phyloP scores from a whole-genome alignment of 2,888 invertebrate genomes.

The Zygogramma bicolorata region DNA sequence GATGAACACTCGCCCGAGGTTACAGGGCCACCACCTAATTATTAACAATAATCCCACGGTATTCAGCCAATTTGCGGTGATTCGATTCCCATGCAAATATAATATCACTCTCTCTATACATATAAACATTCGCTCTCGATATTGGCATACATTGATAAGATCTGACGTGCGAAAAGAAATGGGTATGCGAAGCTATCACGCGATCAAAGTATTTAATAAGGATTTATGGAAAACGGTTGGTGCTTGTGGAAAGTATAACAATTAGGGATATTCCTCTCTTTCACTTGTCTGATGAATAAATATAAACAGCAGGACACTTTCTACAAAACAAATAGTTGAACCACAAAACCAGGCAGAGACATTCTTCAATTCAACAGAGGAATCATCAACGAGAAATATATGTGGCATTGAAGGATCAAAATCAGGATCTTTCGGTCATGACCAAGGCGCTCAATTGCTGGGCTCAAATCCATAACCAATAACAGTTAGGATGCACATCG shows the following conservation, averaged over 20 bases:
- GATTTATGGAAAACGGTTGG: not conserved
- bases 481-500: too few species aligned
- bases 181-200: not conserved
- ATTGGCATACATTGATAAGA: slow-evolving; percentile 7
- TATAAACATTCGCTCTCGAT: not conserved
- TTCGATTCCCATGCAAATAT: slow-evolving; percentile 22
- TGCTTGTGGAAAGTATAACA: not conserved
- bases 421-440: too few species aligned
- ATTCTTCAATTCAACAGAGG: too few species aligned
- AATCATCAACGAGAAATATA: too few species aligned
- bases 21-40: slow-evolving; percentile 2
- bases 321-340: too few species aligned
- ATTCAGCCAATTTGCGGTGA: slow-evolving; percentile 18
- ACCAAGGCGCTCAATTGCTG: too few species aligned
- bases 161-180: not conserved
- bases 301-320: too few species aligned
- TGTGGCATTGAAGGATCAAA: too few species aligned
- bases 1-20: not conserved
- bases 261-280: not conserved
- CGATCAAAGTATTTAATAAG: not conserved
- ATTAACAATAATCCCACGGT: slow-evolving; percentile 21
- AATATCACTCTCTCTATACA: slow-evolving; percentile 12
- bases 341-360: too few species aligned
- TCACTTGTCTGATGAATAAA: too few species aligned
- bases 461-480: too few species aligned